Evolutionary conservation across 2,113 vertebrate species (phyloP), one percentile per base, ranked within the genome.

Genomic region (Fukomys damarensis): DNA sequence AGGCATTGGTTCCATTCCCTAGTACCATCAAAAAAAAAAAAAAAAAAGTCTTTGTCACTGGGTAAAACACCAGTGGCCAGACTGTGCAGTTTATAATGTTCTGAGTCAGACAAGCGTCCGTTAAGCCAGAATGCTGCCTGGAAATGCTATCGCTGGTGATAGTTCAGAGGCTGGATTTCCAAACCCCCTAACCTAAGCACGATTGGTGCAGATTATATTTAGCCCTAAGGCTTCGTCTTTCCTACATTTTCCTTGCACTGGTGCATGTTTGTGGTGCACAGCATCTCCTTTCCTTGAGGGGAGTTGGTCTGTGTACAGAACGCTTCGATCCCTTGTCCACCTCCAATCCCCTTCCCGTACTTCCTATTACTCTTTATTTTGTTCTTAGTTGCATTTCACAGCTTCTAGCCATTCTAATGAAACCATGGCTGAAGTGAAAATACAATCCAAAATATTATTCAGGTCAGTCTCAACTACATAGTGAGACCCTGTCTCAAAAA

Each of bases 131-230:
- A 59, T 43, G 14, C 11, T 88, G 65, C 65, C 70, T 59, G 61
- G 90, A 86, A 90, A 91, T 22, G 22, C 8, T 68, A 54, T 87
- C 12, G 89, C 93, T 66, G 41, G 49, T 77, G 38, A 65, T 81
- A 85, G 17, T 76, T 79, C 61, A 80, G 77, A 89, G 54, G 58
- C 26, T 88, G 28, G 28, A 38, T 84, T 85, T 94, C 92, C 68
- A 95, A 91, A 49, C 46, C 52, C 54, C 46, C 61, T 59, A 61
- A 92, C 83, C 58, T 93, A 80, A 76, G 94, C 41, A 81, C 30
- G 59, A 80, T 28, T 76, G n/a, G 38, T 0, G 0, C 32, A 74
- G 66, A 77, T 61, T 22, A 20, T 72, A 86, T 59, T 83, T 77
- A 65, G 76, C 86, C 70, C n/a, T 20, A 81, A 87, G 72, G 46